A percentile compares a stretch with the other conserved stretches of the same genome.
Evolutionary conservation across 2,888 invertebrate genomes (phyloP).

Genomic region (Iphiclides podalirius): DNA sequence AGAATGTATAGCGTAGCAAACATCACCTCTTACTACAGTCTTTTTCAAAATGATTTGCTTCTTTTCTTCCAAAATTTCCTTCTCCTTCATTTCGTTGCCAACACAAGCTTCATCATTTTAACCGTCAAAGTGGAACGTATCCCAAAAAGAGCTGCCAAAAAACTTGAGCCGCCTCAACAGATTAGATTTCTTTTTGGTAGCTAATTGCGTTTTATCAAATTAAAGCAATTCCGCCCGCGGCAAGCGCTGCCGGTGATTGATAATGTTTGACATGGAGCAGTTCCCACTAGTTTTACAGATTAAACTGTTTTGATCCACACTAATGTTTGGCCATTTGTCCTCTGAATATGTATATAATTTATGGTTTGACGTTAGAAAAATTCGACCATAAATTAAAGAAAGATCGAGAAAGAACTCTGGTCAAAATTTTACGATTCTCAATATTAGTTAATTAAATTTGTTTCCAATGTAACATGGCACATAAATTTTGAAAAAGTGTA

Average conservation of each 20-base stretch:
- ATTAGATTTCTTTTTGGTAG: slow-evolving; percentile 79
- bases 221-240: slow-evolving; percentile 67
- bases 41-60: too few relatives aligned
- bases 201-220: slow-evolving; percentile 81
- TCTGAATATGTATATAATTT: slow-evolving; percentile 25
- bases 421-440: too few relatives aligned
- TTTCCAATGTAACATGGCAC: too few relatives aligned
- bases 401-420: too few relatives aligned
- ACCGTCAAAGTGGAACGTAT: slow-evolving; percentile 53
- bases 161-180: slow-evolving; percentile 62
- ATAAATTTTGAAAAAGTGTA: too few relatives aligned
- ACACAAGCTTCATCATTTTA: slow-evolving; percentile 41
- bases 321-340: slow-evolving; percentile 67
- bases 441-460: too few relatives aligned
- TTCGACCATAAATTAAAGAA: too few relatives aligned
- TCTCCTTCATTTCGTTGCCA: slow-evolving; percentile 27
- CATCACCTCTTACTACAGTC: too few relatives aligned
- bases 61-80: too few relatives aligned
- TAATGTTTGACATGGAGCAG: slow-evolving; percentile 66
- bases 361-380: too few relatives aligned
- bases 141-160: slow-evolving; percentile 62
- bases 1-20: too few relatives aligned
- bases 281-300: slow-evolving; percentile 72
- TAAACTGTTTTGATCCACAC: slow-evolving; percentile 76
- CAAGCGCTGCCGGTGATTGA: slow-evolving; percentile 64